Percentiles rank a stretch among this genome's conserved stretches.
Conservation (phyloP, 2,797 vertebrate species). For the Tragelaphus eurycerus region DNA sequence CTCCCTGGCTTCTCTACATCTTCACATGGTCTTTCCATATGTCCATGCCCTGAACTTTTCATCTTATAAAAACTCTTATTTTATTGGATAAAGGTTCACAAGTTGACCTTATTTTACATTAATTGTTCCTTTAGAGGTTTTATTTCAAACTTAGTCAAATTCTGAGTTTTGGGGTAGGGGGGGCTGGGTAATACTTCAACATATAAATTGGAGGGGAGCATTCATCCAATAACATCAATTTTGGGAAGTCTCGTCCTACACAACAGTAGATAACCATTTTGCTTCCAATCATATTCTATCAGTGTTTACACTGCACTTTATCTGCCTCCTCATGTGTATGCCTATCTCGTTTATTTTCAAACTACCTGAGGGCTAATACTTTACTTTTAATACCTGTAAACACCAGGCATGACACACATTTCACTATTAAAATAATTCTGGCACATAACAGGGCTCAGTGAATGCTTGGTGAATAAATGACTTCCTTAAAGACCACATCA, state of each 20-base stretch:
- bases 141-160: not conserved
- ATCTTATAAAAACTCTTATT: not conserved
- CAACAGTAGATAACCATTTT: not conserved
- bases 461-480: not conserved
- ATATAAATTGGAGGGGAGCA: not conserved
- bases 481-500: not conserved
- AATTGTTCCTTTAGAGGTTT: not conserved
- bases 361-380: not conserved
- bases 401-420: not conserved
- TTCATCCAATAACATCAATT: not conserved
- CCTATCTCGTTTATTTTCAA: not conserved
- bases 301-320: not conserved
- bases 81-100: not conserved
- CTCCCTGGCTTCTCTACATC: not conserved
- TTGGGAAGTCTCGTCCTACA: not conserved
- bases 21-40: not conserved
- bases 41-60: not conserved
- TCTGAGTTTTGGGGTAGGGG: accelerated
- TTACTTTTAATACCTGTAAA: not conserved
- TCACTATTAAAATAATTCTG: not conserved
- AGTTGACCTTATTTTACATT: not conserved
- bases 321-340: not conserved
- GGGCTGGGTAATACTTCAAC: accelerated
- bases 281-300: not conserved
- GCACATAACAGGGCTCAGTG: not conserved